Base-by-base conservation (phyloP, 2,888 invertebrate species). In the Limnephilus lunatus region DNA sequence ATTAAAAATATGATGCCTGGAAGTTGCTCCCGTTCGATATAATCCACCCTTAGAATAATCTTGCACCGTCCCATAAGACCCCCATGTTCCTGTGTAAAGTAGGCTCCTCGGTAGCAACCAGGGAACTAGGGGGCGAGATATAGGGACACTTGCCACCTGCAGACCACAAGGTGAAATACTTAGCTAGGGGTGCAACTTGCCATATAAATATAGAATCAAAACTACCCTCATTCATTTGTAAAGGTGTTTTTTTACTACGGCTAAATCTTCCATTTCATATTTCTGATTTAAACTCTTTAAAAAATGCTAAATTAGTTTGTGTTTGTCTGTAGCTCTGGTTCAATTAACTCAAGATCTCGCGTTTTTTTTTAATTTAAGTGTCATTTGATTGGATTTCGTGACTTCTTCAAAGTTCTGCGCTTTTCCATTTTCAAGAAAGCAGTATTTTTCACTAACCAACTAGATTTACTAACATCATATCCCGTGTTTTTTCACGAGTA, bases 111-210 rank as follows among this genome's bases (percentile, higher is more conserved):
- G 25, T 25, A 25, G 53, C 53, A 25, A 7, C 53, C 19, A 68
- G 25, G 5, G 5, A 25, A 68, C 53, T 68, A 25, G 25, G 39
- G 85, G 85, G 85, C 19, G 83, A 35, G 39, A n/a, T 12, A 44
- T 44, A 85, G 15, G 39, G 53, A 5, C 25, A 85, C 44, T 85
- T 85, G n/a, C 85, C 85, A 85, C 85, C 85, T 85, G 85, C 44
- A 85, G 85, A 85, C 44, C 44, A n/a, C 44, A 39, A 39, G 39
- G 85, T 25, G 85, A 25, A 85, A 39, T n/a, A 39, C 39, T n/a
- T 14, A 35, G 85, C 39, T 25, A 35, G 25, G 32, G 82, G 82
- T 0, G 82, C 32, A n/a, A 31, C 31, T 31, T 31, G 83, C 31
- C 9, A 35, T 15, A 19, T 15, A 19, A 25, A 32, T 82, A 14